These are phyloP conservation scores for Notothenia rossii DNA, from an alignment of 2,113 vertebrate species.

Conservation along the genomic window DNA sequence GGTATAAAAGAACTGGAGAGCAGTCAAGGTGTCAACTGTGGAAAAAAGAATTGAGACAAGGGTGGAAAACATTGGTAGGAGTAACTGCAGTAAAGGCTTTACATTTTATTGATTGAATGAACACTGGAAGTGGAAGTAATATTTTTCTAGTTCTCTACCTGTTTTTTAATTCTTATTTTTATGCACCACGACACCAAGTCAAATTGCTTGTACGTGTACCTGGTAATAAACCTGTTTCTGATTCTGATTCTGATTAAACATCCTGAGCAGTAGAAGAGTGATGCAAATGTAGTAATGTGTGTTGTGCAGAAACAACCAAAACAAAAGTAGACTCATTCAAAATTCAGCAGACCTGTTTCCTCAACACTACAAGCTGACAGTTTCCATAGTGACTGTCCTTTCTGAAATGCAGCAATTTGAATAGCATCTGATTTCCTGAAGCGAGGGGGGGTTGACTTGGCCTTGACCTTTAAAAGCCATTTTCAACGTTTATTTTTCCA, in stretches of 20 bases:
- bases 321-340: not conserved
- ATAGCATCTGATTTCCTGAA: conserved; percentile 2
- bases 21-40: not conserved
- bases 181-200: too few species aligned
- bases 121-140: too few species aligned
- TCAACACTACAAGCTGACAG: conserved; percentile 26
- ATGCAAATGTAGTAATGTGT: not conserved
- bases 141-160: too few species aligned
- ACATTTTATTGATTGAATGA: too few species aligned
- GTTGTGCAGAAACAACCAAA: not conserved
- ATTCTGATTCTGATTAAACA: too few species aligned
- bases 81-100: too few species aligned
- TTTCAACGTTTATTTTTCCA: too few species aligned
- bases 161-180: too few species aligned
- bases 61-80: too few species aligned
- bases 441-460: not conserved
- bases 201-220: too few species aligned
- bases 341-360: not conserved
- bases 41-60: too few species aligned
- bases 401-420: conserved; percentile 43
- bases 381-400: conserved; percentile 64
- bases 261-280: not conserved
- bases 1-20: not conserved
- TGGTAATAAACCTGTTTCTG: too few species aligned
- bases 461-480: not conserved